phyloP scores from a whole-genome alignment of 1,140 invertebrate genomes.

The Brevipalpus yothersi region DNA sequence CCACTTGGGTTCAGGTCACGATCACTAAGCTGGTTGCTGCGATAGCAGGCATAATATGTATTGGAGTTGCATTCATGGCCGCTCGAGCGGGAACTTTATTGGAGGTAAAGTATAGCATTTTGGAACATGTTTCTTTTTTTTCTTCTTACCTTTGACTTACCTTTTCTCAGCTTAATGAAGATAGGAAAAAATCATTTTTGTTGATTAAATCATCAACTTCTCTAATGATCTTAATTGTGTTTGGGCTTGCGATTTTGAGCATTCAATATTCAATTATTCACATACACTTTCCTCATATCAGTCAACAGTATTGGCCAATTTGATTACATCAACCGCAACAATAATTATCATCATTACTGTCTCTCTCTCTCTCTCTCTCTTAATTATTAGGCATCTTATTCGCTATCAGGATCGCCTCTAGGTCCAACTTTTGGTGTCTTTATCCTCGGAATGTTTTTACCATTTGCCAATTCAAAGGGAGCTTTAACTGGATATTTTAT shows the following conservation, averaged over 20 bases:
- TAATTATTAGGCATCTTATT: background rate
- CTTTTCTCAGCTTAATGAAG: too few species aligned
- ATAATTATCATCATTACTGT: background rate
- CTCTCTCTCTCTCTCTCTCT: background rate
- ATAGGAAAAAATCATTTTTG: too few species aligned
- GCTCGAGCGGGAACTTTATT: background rate
- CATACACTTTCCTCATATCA: too few species aligned
- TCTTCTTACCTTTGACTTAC: too few species aligned
- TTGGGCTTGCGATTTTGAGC: too few species aligned
- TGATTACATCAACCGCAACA: background rate
- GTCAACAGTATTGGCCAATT: background rate
- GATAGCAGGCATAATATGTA: background rate
- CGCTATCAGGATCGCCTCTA: background rate
- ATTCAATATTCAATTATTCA: too few species aligned
- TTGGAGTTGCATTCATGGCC: background rate
- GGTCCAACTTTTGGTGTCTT: slow-evolving; percentile 2
- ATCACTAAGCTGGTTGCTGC: slow-evolving; percentile 3
- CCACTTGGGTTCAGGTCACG: background rate
- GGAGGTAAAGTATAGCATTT: background rate
- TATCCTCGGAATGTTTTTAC: background rate
- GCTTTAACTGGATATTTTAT: background rate
- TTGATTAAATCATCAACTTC: too few species aligned
- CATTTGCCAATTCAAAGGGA: slow-evolving; percentile 1
- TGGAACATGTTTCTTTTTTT: too few species aligned
- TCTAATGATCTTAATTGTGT: too few species aligned